Percentiles rank a stretch among this genome's conserved stretches.
phyloP scores from a whole-genome alignment of 2,888 invertebrate genomes.

The Cyclophora albipunctata region DNA sequence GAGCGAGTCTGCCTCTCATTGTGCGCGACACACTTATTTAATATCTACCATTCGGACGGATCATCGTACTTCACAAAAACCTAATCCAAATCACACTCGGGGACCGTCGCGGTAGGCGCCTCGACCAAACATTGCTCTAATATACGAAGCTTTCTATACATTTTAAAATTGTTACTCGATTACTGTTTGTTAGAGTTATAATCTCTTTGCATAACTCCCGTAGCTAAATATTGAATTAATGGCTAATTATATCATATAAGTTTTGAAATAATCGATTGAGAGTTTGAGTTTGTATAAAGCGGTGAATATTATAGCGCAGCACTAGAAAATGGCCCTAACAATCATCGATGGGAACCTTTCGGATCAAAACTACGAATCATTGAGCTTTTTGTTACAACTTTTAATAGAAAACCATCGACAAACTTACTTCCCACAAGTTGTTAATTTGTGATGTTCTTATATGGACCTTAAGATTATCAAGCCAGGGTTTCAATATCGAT shows the following conservation, averaged over 20 bases:
- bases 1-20: no score
- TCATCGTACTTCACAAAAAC: conserved; percentile 51
- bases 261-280: no score
- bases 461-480: neutral
- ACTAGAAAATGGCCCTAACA: conserved; percentile 11
- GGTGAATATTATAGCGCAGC: conserved; percentile 11
- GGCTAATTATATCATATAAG: no score
- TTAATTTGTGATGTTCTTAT: no score
- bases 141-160: no score
- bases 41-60: conserved; percentile 44
- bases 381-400: conserved; percentile 44
- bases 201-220: no score
- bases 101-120: conserved; percentile 10
- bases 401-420: conserved; percentile 52
- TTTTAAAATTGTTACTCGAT: no score
- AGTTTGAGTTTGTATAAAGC: no score
- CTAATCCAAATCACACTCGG: conserved; percentile 58
- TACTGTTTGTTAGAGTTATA: no score
- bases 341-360: conserved; percentile 58
- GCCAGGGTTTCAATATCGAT: no score
- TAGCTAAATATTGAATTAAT: no score
- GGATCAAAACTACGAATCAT: conserved; percentile 49
- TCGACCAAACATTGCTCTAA: no score
- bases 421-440: conserved; percentile 8
- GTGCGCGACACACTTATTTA: conserved; percentile 23